These are phyloP conservation scores for Piaya cayana DNA, from an alignment of 2,113 vertebrate species.

Conservation along the genomic window DNA sequence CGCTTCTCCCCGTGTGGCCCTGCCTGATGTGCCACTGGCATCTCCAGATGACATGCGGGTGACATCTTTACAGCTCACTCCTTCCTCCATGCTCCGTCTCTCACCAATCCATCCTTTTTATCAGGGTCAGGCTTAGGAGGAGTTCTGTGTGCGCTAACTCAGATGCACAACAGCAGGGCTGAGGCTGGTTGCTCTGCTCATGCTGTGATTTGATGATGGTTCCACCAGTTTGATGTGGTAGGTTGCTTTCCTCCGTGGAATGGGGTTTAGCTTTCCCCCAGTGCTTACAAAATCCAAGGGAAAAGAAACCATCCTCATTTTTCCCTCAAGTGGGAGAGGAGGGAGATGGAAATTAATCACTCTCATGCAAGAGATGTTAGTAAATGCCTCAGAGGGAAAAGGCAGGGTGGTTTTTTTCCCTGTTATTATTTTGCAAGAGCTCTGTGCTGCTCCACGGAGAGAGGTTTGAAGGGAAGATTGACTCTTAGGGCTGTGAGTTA, in stretches of 20 bases:
- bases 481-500: neutral
- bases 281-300: neutral
- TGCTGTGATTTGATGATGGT: neutral
- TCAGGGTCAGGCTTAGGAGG: neutral
- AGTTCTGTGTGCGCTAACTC: neutral
- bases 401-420: neutral
- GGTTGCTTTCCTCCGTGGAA: neutral
- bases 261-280: neutral
- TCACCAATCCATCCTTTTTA: neutral
- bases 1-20: neutral
- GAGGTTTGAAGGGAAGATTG: neutral
- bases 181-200: fast-evolving
- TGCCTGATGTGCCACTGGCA: neutral
- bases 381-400: fast-evolving
- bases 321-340: neutral
- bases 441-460: neutral
- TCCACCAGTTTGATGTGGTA: neutral
- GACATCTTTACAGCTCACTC: neutral
- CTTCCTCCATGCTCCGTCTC: fast-evolving
- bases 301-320: neutral
- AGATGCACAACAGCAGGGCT: fast-evolving
- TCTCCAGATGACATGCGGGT: neutral
- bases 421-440: neutral
- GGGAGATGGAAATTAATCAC: neutral
- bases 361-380: neutral